Evolutionary conservation across 2,888 invertebrate genomes (phyloP).

Genomic region (Micropterix aruncella): DNA sequence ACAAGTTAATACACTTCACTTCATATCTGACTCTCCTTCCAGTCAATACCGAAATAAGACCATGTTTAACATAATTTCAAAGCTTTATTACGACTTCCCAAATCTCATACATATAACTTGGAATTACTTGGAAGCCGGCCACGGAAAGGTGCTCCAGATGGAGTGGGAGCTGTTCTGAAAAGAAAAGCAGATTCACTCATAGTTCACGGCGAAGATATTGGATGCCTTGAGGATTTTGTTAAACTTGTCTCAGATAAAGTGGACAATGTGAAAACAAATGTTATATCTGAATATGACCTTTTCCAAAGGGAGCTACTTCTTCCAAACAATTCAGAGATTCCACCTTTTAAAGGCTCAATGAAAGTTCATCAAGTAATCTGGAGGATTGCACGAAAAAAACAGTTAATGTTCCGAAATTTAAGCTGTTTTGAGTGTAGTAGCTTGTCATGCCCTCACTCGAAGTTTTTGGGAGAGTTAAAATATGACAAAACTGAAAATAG

Average conservation of each 20-base stretch:
- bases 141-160: not conserved
- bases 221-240: slow-evolving; percentile 1
- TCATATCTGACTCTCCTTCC: slow-evolving; percentile 2
- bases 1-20: slow-evolving; percentile 2
- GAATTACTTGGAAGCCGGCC: slow-evolving; percentile 1
- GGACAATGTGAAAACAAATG: slow-evolving; percentile 1
- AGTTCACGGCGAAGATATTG: slow-evolving; percentile 1
- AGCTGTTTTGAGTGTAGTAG: slow-evolving; percentile 1
- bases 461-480: not conserved
- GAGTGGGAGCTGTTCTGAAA: slow-evolving; percentile 1
- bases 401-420: slow-evolving; percentile 2
- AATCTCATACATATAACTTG: slow-evolving; percentile 1
- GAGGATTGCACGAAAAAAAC: slow-evolving; percentile 1
- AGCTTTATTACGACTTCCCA: slow-evolving; percentile 2
- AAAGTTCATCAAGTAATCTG: slow-evolving; percentile 2
- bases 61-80: slow-evolving; percentile 2
- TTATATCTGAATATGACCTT: slow-evolving; percentile 1
- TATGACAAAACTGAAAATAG: slow-evolving; percentile 1
- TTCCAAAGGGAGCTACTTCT: slow-evolving; percentile 1
- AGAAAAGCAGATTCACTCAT: slow-evolving; percentile 1
- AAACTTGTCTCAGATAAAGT: slow-evolving; percentile 1
- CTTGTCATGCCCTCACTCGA: slow-evolving; percentile 1
- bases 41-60: slow-evolving; percentile 2
- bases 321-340: not conserved
- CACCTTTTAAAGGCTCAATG: not conserved